phyloP scores from a whole-genome alignment of 2,113 vertebrate species.

The Micronycteris hirsuta region DNA sequence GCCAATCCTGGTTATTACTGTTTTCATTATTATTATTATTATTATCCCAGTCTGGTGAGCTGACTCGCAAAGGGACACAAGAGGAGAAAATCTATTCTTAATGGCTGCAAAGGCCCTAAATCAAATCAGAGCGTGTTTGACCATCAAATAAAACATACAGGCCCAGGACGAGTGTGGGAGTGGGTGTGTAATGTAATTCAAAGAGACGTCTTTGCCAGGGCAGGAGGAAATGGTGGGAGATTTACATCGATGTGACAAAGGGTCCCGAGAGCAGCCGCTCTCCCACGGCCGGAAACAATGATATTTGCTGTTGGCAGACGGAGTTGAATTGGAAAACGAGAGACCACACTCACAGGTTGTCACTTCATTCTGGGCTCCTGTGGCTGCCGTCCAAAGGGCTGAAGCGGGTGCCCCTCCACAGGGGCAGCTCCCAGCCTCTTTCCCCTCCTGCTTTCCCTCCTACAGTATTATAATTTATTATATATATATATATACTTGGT shows the following conservation, averaged over 20 bases:
- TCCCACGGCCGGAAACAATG: constrained; percentile 3
- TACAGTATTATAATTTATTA: background rate
- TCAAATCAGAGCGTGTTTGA: background rate
- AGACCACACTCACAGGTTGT: background rate
- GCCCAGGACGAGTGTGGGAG: background rate
- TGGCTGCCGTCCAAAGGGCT: constrained; percentile 36
- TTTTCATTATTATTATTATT: background rate
- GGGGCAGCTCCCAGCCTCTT: background rate
- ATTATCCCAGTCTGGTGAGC: background rate
- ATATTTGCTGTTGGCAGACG: constrained; percentile 50
- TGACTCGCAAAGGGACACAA: background rate
- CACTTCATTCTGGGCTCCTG: constrained; percentile 35
- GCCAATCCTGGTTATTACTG: background rate
- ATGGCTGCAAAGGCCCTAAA: background rate
- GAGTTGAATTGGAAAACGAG: constrained; percentile 55
- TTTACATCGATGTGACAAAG: constrained; percentile 47
- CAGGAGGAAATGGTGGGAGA: constrained; percentile 28
- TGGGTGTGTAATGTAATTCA: background rate
- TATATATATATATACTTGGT: background rate
- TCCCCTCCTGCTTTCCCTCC: background rate
- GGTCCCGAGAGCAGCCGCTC: constrained; percentile 22
- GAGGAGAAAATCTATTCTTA: background rate
- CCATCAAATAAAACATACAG: background rate
- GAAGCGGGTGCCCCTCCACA: background rate
- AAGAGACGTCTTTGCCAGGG: background rate